Percentiles rank a stretch among this genome's conserved stretches.
Conservation (phyloP, 30 jellyfish, hydroid and myxozoan species). For the Morbakka virulenta region DNA sequence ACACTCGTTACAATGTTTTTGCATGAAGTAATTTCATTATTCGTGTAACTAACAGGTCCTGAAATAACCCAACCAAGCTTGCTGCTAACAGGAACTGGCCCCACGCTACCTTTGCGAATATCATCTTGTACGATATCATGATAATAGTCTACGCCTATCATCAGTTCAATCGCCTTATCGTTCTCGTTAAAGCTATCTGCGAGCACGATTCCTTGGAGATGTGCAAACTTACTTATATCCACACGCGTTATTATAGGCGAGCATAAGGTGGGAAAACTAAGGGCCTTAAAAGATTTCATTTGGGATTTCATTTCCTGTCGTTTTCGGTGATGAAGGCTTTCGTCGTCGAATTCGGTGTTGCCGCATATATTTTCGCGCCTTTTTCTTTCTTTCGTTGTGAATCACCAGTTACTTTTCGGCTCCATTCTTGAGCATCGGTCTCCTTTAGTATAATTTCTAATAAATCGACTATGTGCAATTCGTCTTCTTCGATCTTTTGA, state of each 20-base stretch:
- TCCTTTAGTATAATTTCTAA: no score
- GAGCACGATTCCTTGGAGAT: conserved; percentile 39
- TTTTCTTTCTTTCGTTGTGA: no score
- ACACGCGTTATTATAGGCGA: conserved; percentile 15
- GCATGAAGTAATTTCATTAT: neutral
- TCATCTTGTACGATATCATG: conserved; percentile 30
- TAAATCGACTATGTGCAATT: no score
- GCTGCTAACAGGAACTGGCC: conserved; percentile 54
- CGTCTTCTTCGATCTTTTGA: no score
- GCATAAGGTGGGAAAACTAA: conserved; percentile 6
- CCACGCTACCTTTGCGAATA: conserved; percentile 28
- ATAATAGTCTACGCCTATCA: conserved; percentile 45
- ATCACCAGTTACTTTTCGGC: no score
- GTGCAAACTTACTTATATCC: conserved; percentile 21
- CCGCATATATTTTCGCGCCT: no score
- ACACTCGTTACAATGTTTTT: conserved; percentile 10
- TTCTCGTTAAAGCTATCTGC: conserved; percentile 15
- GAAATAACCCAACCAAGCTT: conserved; percentile 47
- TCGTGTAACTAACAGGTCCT: conserved; percentile 10
- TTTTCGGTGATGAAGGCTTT: no score
- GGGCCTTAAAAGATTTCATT: conserved; percentile 4
- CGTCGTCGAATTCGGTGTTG: no score
- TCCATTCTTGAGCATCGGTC: no score
- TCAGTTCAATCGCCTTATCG: conserved; percentile 7
- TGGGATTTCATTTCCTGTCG: conserved; percentile 20